Percentiles rank a stretch among this genome's conserved stretches.
Conservation (phyloP, 2,113 vertebrate species). For the Gila orcuttii region DNA sequence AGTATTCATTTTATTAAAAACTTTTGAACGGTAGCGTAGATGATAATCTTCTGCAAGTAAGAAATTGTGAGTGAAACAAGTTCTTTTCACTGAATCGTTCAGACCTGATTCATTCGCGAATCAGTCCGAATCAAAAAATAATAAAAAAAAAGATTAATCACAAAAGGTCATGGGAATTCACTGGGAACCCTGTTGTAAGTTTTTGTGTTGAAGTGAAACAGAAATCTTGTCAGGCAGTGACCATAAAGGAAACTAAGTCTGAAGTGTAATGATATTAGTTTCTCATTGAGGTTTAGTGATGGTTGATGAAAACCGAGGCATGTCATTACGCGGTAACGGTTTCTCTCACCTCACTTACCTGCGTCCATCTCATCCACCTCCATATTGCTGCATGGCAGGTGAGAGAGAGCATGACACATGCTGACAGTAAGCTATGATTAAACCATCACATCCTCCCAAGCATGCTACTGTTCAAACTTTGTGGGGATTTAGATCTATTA, state of each 20-base stretch:
- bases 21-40: not conserved
- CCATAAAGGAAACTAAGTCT: not conserved
- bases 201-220: not conserved
- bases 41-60: not conserved
- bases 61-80: not conserved
- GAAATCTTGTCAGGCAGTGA: not conserved
- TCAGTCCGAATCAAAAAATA: not conserved
- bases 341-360: slow-evolving; percentile 65
- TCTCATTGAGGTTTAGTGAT: not conserved
- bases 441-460: slow-evolving; percentile 14
- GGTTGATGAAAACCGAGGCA: not conserved
- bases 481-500: not conserved
- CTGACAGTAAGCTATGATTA: not conserved
- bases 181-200: slow-evolving; percentile 6
- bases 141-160: not conserved
- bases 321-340: not conserved
- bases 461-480: not conserved
- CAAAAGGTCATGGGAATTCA: not conserved
- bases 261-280: slow-evolving; percentile 7
- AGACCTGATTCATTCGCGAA: not conserved
- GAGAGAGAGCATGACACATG: slow-evolving; percentile 50
- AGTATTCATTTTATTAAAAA: too few relatives aligned
- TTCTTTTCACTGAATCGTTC: not conserved
- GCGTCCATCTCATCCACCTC: slow-evolving; percentile 74
- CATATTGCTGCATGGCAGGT: slow-evolving; percentile 73